These are phyloP conservation scores for Nyctalus aviator DNA, from an alignment of 2,797 vertebrate species.

Conservation along the genomic window DNA sequence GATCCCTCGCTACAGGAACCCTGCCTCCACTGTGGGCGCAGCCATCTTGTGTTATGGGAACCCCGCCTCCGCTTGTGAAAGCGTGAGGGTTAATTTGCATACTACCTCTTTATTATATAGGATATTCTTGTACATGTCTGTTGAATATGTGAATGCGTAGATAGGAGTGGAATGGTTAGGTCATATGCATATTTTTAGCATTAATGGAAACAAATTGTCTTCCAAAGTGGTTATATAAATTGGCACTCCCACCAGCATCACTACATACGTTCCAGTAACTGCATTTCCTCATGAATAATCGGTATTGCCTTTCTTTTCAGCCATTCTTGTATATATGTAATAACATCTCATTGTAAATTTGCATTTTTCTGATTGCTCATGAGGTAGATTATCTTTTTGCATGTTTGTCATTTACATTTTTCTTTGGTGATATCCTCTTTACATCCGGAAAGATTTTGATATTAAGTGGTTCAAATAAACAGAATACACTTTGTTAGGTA, in stretches of 20 bases:
- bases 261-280: constrained; percentile 39
- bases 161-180: background rate
- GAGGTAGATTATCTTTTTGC: background rate
- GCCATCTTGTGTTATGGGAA: no score
- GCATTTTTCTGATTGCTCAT: constrained; percentile 42
- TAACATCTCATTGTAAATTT: background rate
- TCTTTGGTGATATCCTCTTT: background rate
- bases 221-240: constrained; percentile 13
- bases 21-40: no score
- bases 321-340: background rate
- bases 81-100: no score
- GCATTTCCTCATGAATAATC: background rate
- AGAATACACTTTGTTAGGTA: background rate
- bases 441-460: constrained; percentile 45
- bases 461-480: constrained; percentile 37
- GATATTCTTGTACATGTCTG: background rate
- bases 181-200: constrained; percentile 33
- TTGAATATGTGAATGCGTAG: background rate
- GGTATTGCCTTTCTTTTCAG: background rate
- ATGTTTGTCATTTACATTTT: constrained; percentile 20
- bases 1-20: no score
- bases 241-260: background rate
- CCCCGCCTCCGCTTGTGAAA: no score
- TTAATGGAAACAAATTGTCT: constrained; percentile 1
- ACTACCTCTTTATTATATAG: no score